Conservation (phyloP, 1,140 invertebrate species). For the Bacillus rossius region DNA sequence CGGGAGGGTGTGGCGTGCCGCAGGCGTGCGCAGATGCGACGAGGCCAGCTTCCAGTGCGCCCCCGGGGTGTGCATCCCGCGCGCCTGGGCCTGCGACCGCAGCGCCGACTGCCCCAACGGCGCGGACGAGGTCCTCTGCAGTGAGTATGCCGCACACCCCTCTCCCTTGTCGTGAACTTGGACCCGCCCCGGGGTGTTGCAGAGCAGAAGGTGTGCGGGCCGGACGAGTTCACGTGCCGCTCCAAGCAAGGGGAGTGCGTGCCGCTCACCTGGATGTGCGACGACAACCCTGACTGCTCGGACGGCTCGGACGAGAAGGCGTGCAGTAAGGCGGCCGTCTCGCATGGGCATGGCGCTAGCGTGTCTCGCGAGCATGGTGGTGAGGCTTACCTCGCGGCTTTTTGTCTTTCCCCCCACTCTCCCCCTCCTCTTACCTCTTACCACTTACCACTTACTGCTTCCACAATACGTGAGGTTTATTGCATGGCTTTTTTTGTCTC, state of each 20-base stretch:
- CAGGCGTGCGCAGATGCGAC: slow-evolving; percentile 21
- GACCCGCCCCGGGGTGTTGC: slow-evolving; percentile 10
- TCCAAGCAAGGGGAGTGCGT: slow-evolving; percentile 76
- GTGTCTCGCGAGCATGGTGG: no score
- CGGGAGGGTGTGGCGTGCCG: no score
- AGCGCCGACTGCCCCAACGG: slow-evolving; percentile 40
- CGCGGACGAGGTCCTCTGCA: slow-evolving; percentile 43
- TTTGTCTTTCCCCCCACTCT: no score
- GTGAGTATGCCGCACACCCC: slow-evolving; percentile 17
- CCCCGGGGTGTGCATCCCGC: slow-evolving; percentile 36
- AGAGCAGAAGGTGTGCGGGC: slow-evolving; percentile 57
- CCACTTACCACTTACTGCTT: no score
- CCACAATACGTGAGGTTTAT: no score
- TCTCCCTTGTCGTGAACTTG: background rate
- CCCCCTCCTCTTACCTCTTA: no score
- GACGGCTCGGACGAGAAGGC: slow-evolving; percentile 84
- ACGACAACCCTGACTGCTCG: slow-evolving; percentile 78
- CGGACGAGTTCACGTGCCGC: slow-evolving; percentile 83
- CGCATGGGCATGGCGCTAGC: no score
- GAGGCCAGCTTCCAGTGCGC: slow-evolving; percentile 37
- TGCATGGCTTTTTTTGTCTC: no score
- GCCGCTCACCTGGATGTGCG: slow-evolving; percentile 87
- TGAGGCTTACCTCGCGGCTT: no score
- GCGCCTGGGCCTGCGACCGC: slow-evolving; percentile 39
- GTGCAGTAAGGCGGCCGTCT: slow-evolving; percentile 67